Conservation (phyloP, 2,797 vertebrate genomes). For the Novumbra hubbsi region DNA sequence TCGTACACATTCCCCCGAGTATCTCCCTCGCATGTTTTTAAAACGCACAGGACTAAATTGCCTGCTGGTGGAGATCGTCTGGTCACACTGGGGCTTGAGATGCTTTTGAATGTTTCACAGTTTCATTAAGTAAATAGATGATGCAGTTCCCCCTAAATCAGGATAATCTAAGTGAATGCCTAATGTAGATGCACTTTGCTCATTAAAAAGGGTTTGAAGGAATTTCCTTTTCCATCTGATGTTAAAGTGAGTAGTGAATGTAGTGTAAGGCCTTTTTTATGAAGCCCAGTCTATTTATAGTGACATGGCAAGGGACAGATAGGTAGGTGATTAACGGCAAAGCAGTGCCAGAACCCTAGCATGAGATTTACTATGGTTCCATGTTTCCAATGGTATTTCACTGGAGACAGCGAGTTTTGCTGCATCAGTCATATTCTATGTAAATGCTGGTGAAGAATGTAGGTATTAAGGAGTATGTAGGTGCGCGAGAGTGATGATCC, state of each 20-base stretch:
- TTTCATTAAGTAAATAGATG: background rate
- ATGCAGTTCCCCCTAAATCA: background rate
- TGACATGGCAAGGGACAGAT: conserved; percentile 45
- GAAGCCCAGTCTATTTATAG: conserved; percentile 67
- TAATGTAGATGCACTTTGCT: conserved; percentile 1
- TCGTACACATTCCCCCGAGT: no score
- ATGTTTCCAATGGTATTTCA: conserved; percentile 51
- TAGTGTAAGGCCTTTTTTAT: conserved; percentile 42
- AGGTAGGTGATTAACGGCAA: conserved; percentile 57
- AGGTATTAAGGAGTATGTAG: conserved; percentile 28
- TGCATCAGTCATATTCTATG: conserved; percentile 46
- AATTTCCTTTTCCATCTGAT: conserved; percentile 24
- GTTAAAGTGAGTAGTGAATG: conserved; percentile 33
- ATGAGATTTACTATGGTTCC: conserved; percentile 44
- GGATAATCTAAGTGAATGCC: background rate
- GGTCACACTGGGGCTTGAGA: background rate
- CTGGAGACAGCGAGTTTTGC: conserved; percentile 36
- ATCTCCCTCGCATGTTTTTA: no score
- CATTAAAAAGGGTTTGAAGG: conserved; percentile 37
- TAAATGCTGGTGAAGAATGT: conserved; percentile 40
- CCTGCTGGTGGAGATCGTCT: no score
- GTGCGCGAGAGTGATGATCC: conserved; percentile 37
- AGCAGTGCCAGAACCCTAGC: conserved; percentile 27
- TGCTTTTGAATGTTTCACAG: background rate
- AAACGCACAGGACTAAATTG: no score